Percentiles rank a stretch among this genome's conserved stretches.
These are phyloP conservation scores for Ectobius pallidus DNA, from an alignment of 2,888 invertebrate genomes.

Conservation along the genomic window DNA sequence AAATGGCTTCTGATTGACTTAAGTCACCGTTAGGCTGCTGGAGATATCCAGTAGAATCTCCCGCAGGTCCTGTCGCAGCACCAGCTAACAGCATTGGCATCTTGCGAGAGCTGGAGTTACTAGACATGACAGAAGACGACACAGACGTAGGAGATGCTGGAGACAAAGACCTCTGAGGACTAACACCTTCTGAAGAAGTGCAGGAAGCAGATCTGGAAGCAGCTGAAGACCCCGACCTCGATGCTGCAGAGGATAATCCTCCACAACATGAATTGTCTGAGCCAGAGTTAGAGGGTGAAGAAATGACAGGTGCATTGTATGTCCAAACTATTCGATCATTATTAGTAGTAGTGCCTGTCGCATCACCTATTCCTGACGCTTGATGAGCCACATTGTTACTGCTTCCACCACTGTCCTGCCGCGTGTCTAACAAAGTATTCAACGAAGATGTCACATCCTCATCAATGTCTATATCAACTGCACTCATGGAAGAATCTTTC, in stretches of 20 bases:
- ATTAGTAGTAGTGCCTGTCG: conserved; percentile 11
- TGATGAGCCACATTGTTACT: conserved; percentile 27
- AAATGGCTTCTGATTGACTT: conserved; percentile 84
- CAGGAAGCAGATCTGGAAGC: conserved; percentile 38
- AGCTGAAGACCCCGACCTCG: conserved; percentile 33
- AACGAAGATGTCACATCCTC: conserved; percentile 93
- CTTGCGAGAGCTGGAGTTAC: conserved; percentile 53
- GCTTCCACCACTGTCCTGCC: conserved; percentile 56
- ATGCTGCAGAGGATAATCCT: conserved; percentile 57
- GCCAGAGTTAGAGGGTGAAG: conserved; percentile 56
- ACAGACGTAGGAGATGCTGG: conserved; percentile 85
- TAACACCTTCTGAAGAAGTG: conserved; percentile 53
- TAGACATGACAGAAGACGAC: conserved; percentile 87
- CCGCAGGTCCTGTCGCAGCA: conserved; percentile 46
- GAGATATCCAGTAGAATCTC: conserved; percentile 54
- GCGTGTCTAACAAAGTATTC: conserved; percentile 86
- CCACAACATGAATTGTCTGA: conserved; percentile 62
- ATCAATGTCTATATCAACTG: conserved; percentile 90
- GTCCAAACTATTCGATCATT: conserved; percentile 84
- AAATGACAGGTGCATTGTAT: conserved; percentile 81
- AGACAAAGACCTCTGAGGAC: conserved; percentile 66
- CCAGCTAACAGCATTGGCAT: conserved; percentile 38
- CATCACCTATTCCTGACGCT: conserved; percentile 8
- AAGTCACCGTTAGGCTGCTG: conserved; percentile 63
- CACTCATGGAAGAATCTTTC: conserved; percentile 78